Evolutionary conservation across 2,113 vertebrate species (phyloP), one percentile per base, ranked within the genome.

Genomic region (Diadophis punctatus): DNA sequence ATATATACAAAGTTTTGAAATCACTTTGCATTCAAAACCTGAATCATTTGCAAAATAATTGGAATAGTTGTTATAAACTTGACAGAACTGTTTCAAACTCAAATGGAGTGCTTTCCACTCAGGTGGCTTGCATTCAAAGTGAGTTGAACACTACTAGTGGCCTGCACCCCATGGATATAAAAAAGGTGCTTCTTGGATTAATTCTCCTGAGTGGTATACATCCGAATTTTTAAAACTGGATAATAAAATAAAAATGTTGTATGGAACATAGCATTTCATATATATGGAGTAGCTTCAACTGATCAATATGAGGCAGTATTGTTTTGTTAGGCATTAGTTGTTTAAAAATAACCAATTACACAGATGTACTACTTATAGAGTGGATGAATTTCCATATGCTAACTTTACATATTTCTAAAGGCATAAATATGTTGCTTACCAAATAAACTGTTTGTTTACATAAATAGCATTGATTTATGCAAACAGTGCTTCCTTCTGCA

Each of bases 401-500:
- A 96, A 96, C 91, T 96, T 94, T 95, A 23, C 91, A 74, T 96
- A 87, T 97, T 97, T 95, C 96, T 96, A 95, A 96, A 97, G 95
- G 96, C 94, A 96, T 95, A 96, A 97, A 95, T 96, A 96, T 97
- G 96, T 96, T 98, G 93, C 96, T 97, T 96, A 97, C 92, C 74
- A 96, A 96, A 92, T 94, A 96, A 85, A 48, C 86, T 87, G 92
- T 95, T 88, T 96, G 94, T 96, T 97, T 96, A 91, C 94, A 68
- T 97, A 97, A 97, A 96, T 95, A 96, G 94, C 91, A 92, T 68
- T 68, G 93, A 95, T 95, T 96, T 97, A 94, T 90, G 96, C 89
- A 86, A 95, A 87, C 95, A 95, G 94, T 90, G 96, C 92, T 95
- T 95, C 14, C 58, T 92, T 9, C 94, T 94, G 93, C 80, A 94